Evolutionary conservation across 2,113 vertebrate genomes (phyloP), one percentile per base, ranked within the genome.

Genomic region (Lepus americanus): DNA sequence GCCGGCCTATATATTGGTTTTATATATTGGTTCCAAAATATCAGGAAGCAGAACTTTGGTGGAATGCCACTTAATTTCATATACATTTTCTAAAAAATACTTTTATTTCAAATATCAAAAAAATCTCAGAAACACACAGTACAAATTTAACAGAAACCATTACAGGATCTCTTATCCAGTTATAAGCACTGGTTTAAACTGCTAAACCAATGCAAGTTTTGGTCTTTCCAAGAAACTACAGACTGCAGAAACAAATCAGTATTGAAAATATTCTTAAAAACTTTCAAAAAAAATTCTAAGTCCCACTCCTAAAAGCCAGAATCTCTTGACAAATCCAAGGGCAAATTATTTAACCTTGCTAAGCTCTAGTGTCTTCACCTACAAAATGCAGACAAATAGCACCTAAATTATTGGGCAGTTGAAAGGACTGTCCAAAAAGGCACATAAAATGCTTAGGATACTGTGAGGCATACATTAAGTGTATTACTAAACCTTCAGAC

Each of bases 291-390:
- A 80, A 61, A 67, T 31, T 36, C 44, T 63, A 66, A 72, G 31
- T 79, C 16, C 23, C 74, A 80, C 51, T 93, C 22, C 79, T 70
- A 89, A 86, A 39, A 90, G 53, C 33, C 78, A 64, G 1, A 39
- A 25, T 51, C 59, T 89, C 44, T 66, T 17, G 67, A 19, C 79
- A 86, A 70, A 44, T 73, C 53, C 33, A 53, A 72, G 31, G n/a
- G 27, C 36, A 91, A 89, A 25, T 92, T 94, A 94, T 17, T 81
- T 89, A 81, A 89, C 53, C 72, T 78, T 31, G 72, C 53, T 80
- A 27, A 82, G 76, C 64, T 80, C 87, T 17, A 78, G 44, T 87
- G 25, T 83, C 80, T 29, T 79, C n/a, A 89, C 63, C 17, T 79
- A 64, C 16, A 87, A 93, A 86, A 82, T 44, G 59, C 27, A 96